Evolutionary conservation across 2,797 vertebrate genomes (phyloP).

Genomic region (Prunella strophiata): DNA sequence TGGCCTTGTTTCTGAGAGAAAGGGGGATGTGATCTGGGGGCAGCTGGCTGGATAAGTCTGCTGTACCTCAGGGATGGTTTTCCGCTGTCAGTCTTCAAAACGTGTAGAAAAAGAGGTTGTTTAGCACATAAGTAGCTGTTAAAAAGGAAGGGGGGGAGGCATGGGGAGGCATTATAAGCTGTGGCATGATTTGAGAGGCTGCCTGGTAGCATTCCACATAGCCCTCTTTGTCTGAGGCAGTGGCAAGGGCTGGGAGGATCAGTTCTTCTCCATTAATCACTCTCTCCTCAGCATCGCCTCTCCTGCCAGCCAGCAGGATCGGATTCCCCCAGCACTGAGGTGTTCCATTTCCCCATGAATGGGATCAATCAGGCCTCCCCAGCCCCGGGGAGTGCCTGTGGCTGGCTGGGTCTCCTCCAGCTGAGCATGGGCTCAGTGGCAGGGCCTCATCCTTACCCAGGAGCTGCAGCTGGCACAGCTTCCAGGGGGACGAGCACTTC

Average conservation of each 20-base stretch:
- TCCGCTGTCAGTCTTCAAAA: not conserved
- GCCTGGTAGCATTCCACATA: constrained; percentile 34
- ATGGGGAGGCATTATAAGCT: constrained; percentile 19
- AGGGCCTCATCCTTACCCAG: rapidly evolving
- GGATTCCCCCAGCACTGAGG: rapidly evolving
- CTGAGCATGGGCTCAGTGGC: rapidly evolving
- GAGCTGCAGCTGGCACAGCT: not conserved
- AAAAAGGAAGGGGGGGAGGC: constrained; percentile 18
- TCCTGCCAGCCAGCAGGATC: not conserved
- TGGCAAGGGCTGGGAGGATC: constrained; percentile 34
- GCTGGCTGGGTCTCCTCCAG: not conserved
- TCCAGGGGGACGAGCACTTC: rapidly evolving
- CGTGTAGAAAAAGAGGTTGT: not conserved
- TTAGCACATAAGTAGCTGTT: constrained; percentile 18
- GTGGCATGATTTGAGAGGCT: constrained; percentile 43
- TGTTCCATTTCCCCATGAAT: not conserved
- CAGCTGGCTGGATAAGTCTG: not conserved
- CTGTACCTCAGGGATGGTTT: not conserved
- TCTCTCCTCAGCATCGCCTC: not conserved
- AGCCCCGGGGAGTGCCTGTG: not conserved
- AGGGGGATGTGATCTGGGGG: not conserved
- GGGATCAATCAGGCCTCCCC: not conserved
- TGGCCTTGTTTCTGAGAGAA: not conserved
- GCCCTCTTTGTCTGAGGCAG: constrained; percentile 33
- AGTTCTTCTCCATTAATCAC: constrained; percentile 42